These are phyloP conservation scores for Halisarca cf. caerulea DNA, from an alignment of 37 sponge, comb jelly and placozoan genomes.

Conservation along the genomic window DNA sequence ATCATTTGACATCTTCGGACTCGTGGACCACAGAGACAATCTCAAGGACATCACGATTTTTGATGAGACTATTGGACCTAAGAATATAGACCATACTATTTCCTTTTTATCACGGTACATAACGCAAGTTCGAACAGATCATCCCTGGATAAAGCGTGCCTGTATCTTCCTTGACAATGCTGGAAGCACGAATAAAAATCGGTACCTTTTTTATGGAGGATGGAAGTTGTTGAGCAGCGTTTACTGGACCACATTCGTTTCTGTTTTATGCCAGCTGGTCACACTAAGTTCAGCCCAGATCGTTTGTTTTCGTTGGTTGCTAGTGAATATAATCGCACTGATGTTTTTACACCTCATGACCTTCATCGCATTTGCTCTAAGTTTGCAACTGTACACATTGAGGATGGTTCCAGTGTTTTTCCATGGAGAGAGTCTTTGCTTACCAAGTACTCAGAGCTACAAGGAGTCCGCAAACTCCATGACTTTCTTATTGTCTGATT, in stretches of 20 bases:
- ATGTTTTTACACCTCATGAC: not conserved
- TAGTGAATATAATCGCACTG: not conserved
- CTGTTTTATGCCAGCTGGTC: not conserved
- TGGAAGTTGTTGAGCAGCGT: not conserved
- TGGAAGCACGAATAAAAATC: constrained; percentile 44
- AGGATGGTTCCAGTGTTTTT: not conserved
- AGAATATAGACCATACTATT: constrained; percentile 50
- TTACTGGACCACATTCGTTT: not conserved
- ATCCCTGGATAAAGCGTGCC: constrained; percentile 35
- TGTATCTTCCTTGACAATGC: constrained; percentile 50
- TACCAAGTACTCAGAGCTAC: not conserved
- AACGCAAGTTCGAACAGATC: not conserved
- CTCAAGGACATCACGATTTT: constrained; percentile 11
- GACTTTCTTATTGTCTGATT: not conserved
- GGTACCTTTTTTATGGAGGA: constrained; percentile 4
- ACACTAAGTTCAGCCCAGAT: not conserved
- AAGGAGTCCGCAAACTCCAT: not conserved
- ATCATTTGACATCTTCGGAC: constrained; percentile 51
- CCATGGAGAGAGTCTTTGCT: not conserved
- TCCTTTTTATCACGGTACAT: constrained; percentile 25
- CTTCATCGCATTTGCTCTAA: not conserved
- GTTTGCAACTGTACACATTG: not conserved
- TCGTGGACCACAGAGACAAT: constrained; percentile 35
- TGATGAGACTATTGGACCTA: constrained; percentile 41
- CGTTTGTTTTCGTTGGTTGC: not conserved